phyloP scores from a whole-genome alignment of 2,888 invertebrate genomes.

The Ferrisia virgata region DNA sequence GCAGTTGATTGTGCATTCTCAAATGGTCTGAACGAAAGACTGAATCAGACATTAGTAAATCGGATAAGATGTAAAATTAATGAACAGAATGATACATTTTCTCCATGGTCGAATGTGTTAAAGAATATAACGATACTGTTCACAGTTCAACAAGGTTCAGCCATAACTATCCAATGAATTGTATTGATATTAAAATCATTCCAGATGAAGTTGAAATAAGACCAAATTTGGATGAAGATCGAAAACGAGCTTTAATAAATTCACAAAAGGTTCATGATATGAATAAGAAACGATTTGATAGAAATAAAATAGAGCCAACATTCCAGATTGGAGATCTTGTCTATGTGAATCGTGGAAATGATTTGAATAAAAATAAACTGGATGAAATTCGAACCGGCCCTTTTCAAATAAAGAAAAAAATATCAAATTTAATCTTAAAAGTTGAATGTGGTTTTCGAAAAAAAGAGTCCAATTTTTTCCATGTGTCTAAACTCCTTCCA shows the following conservation, averaged over 20 bases:
- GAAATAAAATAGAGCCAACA: background rate
- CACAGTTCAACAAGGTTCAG: too few species aligned
- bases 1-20: background rate
- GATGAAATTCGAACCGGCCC: slow-evolving; percentile 10
- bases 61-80: background rate
- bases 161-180: too few species aligned
- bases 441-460: background rate
- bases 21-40: background rate
- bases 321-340: background rate
- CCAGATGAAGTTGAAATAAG: background rate
- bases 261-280: background rate
- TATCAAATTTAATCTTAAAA: background rate
- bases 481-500: background rate
- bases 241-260: background rate
- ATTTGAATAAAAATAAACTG: slow-evolving; percentile 18
- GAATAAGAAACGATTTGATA: background rate
- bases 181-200: background rate
- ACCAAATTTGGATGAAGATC: background rate
- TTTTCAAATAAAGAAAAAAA: background rate
- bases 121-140: background rate
- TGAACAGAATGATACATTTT: background rate
- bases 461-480: background rate
- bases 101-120: background rate
- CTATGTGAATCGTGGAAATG: background rate
- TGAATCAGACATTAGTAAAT: background rate